Percentiles rank a stretch among this genome's conserved stretches.
Evolutionary conservation across 2,113 vertebrate genomes (phyloP).

Genomic region (Tiliqua scincoides): DNA sequence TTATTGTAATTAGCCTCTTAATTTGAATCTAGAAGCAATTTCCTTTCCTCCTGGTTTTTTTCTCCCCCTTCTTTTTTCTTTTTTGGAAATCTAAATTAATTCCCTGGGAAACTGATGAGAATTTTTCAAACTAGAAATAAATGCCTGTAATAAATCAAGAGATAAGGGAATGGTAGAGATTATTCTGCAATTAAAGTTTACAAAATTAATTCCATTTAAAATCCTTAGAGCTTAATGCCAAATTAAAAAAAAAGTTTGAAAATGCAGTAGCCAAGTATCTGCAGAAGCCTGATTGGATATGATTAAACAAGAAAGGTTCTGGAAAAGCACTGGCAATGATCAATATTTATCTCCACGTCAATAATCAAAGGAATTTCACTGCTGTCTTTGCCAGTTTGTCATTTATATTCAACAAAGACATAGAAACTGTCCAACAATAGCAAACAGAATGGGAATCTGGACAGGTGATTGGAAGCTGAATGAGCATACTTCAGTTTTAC

Average conservation of each 20-base stretch:
- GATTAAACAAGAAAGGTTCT: conserved; percentile 3
- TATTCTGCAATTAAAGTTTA: conserved; percentile 79
- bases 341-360: conserved; percentile 59
- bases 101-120: conserved; percentile 78
- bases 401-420: conserved; percentile 55
- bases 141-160: conserved; percentile 77
- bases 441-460: conserved; percentile 67
- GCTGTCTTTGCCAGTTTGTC: conserved; percentile 55
- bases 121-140: conserved; percentile 78
- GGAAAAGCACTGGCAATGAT: conserved; percentile 37
- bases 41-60: conserved; percentile 4
- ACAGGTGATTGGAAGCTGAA: conserved; percentile 75
- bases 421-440: conserved; percentile 47
- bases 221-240: conserved; percentile 70
- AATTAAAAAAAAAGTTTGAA: conserved; percentile 10
- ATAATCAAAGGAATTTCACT: conserved; percentile 54
- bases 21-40: conserved; percentile 76
- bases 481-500: conserved; percentile 73
- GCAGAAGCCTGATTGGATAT: conserved; percentile 16
- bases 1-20: conserved; percentile 79
- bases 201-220: conserved; percentile 77
- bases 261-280: conserved; percentile 38
- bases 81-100: conserved; percentile 78
- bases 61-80: conserved; percentile 28
- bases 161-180: conserved; percentile 77